phyloP scores from a whole-genome alignment of 1,140 invertebrate genomes.

The Apolygus lucorum region DNA sequence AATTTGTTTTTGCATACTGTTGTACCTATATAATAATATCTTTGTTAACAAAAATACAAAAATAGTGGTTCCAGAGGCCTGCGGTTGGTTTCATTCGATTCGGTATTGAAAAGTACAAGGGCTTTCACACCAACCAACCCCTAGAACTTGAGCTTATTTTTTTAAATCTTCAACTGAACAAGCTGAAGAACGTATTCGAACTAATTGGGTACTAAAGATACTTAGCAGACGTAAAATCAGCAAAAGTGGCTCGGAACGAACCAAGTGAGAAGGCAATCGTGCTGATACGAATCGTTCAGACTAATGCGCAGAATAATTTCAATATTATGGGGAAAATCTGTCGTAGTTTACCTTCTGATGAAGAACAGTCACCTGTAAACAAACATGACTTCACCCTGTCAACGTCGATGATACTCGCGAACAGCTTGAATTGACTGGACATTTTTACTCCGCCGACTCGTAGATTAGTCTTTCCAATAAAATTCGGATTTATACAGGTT shows the following conservation, averaged over 20 bases:
- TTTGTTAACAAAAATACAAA: no score
- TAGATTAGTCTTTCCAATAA: no score
- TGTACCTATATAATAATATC: no score
- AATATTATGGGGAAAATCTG: background rate
- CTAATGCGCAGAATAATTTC: background rate
- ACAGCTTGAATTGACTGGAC: slow-evolving; percentile 29
- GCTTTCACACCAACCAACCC: no score
- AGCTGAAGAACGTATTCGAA: background rate
- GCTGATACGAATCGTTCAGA: background rate
- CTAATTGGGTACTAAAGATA: background rate
- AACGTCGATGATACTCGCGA: slow-evolving; percentile 30
- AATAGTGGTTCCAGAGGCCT: no score
- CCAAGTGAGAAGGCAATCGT: background rate
- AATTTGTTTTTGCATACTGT: no score
- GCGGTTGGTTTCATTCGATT: no score
- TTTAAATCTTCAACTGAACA: no score
- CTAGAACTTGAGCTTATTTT: no score
- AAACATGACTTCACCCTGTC: slow-evolving; percentile 29
- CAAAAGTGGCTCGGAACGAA: background rate
- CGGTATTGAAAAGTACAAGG: no score
- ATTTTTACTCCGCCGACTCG: no score
- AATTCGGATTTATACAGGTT: no score
- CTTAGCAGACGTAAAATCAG: background rate
- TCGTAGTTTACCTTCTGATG: background rate
- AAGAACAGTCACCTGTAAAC: slow-evolving; percentile 19